Conservation (phyloP, 2,888 invertebrate genomes). For the Biston betularia region DNA sequence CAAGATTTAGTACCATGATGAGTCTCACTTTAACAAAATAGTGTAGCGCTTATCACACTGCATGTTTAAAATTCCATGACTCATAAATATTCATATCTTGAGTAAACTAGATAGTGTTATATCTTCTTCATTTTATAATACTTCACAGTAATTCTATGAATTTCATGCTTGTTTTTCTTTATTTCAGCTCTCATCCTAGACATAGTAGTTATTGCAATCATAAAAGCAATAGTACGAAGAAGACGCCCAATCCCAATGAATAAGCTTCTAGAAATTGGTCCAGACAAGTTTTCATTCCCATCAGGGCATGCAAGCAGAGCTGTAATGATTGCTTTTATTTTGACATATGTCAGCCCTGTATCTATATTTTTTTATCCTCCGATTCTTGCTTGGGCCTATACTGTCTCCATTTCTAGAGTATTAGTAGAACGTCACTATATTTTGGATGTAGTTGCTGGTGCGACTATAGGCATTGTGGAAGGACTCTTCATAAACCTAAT, state of each 20-base stretch:
- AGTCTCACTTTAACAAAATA: not conserved
- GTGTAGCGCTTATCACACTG: not conserved
- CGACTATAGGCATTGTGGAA: slow-evolving; percentile 90
- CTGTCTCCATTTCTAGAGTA: slow-evolving; percentile 92
- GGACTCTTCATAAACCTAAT: slow-evolving; percentile 88
- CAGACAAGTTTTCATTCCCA: slow-evolving; percentile 96
- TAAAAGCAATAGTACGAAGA: slow-evolving; percentile 92
- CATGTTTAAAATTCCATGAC: not conserved
- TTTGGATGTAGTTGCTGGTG: slow-evolving; percentile 93
- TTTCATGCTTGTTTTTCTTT: slow-evolving; percentile 1
- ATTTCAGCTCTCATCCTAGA: slow-evolving; percentile 92
- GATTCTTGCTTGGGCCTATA: slow-evolving; percentile 90
- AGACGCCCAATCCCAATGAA: slow-evolving; percentile 90
- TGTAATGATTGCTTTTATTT: slow-evolving; percentile 90
- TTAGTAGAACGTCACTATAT: slow-evolving; percentile 95
- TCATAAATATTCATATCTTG: slow-evolving; percentile 3
- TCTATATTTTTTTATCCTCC: slow-evolving; percentile 87
- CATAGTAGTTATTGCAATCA: slow-evolving; percentile 90
- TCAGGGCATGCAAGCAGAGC: slow-evolving; percentile 97
- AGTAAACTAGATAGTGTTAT: not conserved
- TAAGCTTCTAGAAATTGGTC: slow-evolving; percentile 90
- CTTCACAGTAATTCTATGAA: not conserved
- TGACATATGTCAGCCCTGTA: slow-evolving; percentile 88
- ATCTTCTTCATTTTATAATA: not conserved
- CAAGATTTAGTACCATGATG: not conserved